Base-by-base conservation (phyloP, 2,113 vertebrate genomes). In the Triplophysa dalaica region DNA sequence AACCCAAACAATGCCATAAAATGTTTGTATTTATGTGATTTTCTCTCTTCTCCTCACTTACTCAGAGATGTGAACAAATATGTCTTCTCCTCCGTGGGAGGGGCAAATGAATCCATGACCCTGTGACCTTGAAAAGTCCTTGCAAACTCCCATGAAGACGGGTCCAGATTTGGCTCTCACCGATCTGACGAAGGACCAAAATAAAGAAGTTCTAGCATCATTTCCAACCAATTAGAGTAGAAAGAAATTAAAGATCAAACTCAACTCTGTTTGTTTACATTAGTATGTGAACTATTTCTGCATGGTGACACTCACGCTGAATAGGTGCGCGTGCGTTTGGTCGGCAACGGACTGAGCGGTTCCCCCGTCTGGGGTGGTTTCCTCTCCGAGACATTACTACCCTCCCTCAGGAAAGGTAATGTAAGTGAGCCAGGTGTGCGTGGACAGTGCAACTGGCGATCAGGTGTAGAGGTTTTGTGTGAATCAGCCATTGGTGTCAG, bases 31-130 rank as follows among this genome's bases (percentile, higher is more conserved):
- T 11, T 11, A 21, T 19, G 41, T n/a, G 43, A 21, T 65, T 43
- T 24, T 14, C 10, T 17, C 14, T 58, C 33, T 38, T 38, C 22
- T 33, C 29, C 9, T 48, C 2, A 87, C 95, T 96, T 90, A 99
- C 97, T 99, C 97, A 60, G 97, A 99, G 45, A 99, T 96, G 4
- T 99, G 98, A 74, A 99, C 98, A 0, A 97, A 99, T 89, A 99
- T 98, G 91, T 99, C 97, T 86, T 98, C 98, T n/a, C 94, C 94
- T 81, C 98, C 97, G 0, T 92, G 94, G 82, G 94, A 92, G 0
- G 98, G 98, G 1, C 92, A 94, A 81, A 99, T 96, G 91, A 98
- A 99, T 67, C 98, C 98, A 0, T 99, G 98, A 85, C 98, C 98
- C 88, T 98, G 96, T 72, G 97, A 96, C 83, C 98, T 94, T n/a